Evolutionary conservation across 2,797 vertebrate species (phyloP).

Genomic region (Helicolenus hilgendorfi): DNA sequence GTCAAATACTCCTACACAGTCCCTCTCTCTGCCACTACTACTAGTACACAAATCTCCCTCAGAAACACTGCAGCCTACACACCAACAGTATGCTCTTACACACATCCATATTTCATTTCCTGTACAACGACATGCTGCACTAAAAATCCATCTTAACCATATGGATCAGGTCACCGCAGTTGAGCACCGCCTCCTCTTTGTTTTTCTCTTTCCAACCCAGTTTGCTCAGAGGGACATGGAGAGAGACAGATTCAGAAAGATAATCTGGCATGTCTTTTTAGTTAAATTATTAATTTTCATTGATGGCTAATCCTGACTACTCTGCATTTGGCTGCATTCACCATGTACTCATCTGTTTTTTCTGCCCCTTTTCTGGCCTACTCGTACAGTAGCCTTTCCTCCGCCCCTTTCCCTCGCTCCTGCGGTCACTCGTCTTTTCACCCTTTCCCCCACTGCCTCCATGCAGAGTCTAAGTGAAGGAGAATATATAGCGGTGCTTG

Average conservation of each 20-base stretch:
- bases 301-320: conserved; percentile 27
- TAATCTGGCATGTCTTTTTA: conserved; percentile 8
- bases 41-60: not conserved
- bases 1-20: not conserved
- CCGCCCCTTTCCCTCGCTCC: not conserved
- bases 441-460: not conserved
- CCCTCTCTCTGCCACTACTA: not conserved
- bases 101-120: conserved; percentile 49
- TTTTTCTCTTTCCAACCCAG: conserved; percentile 7
- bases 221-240: not conserved
- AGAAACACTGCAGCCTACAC: conserved; percentile 3
- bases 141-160: conserved; percentile 42
- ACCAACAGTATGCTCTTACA: conserved; percentile 3
- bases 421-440: conserved; percentile 27
- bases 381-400: not conserved
- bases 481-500: conserved; percentile 62
- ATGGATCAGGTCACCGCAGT: conserved; percentile 15
- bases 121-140: not conserved
- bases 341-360: conserved; percentile 16
- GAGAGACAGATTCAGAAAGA: conserved; percentile 13
- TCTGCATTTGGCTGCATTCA: conserved; percentile 30
- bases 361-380: not conserved
- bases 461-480: conserved; percentile 61
- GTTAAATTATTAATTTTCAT: conserved; percentile 52
- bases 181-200: not conserved